These are phyloP conservation scores for Tichodroma muraria DNA, from an alignment of 2,113 vertebrate species.

Conservation along the genomic window DNA sequence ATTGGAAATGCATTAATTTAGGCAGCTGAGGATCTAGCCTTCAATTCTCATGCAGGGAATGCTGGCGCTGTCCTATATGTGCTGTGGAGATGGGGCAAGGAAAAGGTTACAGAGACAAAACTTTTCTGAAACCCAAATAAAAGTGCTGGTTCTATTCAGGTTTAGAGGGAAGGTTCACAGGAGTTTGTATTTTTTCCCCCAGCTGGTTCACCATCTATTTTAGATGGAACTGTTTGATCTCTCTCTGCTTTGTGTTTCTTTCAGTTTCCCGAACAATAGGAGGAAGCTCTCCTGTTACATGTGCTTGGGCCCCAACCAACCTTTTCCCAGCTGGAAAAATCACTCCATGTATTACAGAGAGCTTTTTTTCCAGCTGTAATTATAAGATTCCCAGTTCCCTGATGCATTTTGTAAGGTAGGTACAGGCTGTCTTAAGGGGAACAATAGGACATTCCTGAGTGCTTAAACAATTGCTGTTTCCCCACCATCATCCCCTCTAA, in stretches of 20 bases:
- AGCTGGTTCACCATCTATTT: conserved; percentile 16
- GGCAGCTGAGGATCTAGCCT: background rate
- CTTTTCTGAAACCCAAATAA: background rate
- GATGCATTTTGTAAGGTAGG: background rate
- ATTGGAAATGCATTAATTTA: background rate
- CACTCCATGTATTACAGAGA: background rate
- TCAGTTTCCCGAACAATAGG: conserved; percentile 58
- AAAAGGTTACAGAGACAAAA: background rate
- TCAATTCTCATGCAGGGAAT: background rate
- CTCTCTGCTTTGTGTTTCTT: conserved; percentile 37
- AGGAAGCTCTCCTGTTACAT: conserved; percentile 12
- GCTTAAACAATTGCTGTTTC: conserved; percentile 27
- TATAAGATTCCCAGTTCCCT: background rate
- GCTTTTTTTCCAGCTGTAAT: background rate
- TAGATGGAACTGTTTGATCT: conserved; percentile 50
- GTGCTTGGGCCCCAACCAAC: conserved; percentile 1
- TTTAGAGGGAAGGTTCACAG: background rate
- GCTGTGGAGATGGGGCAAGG: background rate
- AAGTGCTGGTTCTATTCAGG: background rate
- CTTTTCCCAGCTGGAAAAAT: conserved; percentile 51
- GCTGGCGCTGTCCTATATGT: background rate
- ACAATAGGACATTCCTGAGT: conserved; percentile 22
- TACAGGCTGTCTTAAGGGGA: background rate
- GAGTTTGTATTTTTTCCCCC: background rate
- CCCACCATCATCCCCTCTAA: background rate